These are phyloP conservation scores for Cygnus olor DNA, from an alignment of 2,797 vertebrate species.

Conservation along the genomic window DNA sequence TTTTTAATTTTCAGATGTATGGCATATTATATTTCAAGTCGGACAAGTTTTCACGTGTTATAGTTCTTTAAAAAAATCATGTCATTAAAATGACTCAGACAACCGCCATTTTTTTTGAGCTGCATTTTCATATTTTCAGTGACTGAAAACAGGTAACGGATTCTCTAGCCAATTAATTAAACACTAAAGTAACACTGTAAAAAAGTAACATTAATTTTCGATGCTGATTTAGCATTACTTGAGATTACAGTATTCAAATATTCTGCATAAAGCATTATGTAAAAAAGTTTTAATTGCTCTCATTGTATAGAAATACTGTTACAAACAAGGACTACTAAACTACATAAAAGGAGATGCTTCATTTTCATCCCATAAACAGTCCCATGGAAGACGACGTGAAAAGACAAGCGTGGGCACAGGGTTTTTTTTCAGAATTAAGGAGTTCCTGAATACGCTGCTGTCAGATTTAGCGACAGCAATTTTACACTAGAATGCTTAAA, in stretches of 20 bases:
- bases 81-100: background rate
- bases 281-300: background rate
- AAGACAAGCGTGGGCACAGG: too few species aligned
- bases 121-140: background rate
- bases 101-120: background rate
- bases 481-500: background rate
- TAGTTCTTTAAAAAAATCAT: background rate
- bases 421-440: background rate
- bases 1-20: background rate
- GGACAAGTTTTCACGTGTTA: background rate
- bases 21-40: background rate
- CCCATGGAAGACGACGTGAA: background rate
- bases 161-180: background rate
- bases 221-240: background rate
- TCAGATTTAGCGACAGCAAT: background rate
- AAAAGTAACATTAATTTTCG: background rate
- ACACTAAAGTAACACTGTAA: background rate
- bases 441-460: background rate
- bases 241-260: background rate
- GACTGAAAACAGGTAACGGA: background rate
- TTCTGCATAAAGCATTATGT: background rate
- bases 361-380: background rate
- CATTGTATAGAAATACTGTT: background rate
- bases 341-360: background rate
- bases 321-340: background rate